Percentiles rank a stretch among this genome's conserved stretches.
These are phyloP conservation scores for Apis laboriosa DNA, from an alignment of 1,140 invertebrate species.

Conservation along the genomic window DNA sequence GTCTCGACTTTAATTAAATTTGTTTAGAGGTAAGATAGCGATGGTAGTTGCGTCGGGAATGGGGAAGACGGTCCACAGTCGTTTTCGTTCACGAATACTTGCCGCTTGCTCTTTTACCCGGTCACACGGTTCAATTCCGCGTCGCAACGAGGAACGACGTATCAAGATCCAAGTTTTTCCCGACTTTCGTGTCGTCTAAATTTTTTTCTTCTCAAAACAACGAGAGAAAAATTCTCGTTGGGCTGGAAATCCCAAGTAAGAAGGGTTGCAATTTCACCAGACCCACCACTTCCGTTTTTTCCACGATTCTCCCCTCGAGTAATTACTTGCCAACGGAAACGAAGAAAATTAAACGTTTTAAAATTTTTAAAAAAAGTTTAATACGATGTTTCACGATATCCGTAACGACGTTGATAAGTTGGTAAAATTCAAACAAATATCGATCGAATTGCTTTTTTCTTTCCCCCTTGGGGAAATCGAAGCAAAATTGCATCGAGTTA, in stretches of 20 bases:
- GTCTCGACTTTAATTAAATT: conserved; percentile 72
- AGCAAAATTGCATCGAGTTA: no score
- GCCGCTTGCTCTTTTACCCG: conserved; percentile 42
- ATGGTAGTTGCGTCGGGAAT: conserved; percentile 15
- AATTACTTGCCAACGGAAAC: conserved; percentile 33
- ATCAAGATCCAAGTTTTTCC: conserved; percentile 29
- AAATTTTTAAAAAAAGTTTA: background rate
- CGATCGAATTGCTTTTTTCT: no score
- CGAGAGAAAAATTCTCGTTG: conserved; percentile 17
- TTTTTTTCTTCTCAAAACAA: conserved; percentile 19
- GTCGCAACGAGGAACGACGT: conserved; percentile 23
- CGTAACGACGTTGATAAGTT: no score
- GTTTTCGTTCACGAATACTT: conserved; percentile 26
- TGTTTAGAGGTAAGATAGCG: conserved; percentile 60
- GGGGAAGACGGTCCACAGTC: conserved; percentile 16
- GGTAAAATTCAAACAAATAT: no score
- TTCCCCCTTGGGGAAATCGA: no score
- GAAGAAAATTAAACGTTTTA: conserved; percentile 51
- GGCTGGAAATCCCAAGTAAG: conserved; percentile 14
- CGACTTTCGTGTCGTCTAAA: conserved; percentile 32
- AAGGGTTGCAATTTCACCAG: conserved; percentile 42
- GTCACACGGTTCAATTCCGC: conserved; percentile 47
- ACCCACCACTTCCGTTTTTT: conserved; percentile 24
- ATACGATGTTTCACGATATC: no score
- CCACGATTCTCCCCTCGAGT: conserved; percentile 23